Evolutionary conservation across 35 echinoderm and acorn worm species (phyloP).

Genomic region (Eucidaris tribuloides): DNA sequence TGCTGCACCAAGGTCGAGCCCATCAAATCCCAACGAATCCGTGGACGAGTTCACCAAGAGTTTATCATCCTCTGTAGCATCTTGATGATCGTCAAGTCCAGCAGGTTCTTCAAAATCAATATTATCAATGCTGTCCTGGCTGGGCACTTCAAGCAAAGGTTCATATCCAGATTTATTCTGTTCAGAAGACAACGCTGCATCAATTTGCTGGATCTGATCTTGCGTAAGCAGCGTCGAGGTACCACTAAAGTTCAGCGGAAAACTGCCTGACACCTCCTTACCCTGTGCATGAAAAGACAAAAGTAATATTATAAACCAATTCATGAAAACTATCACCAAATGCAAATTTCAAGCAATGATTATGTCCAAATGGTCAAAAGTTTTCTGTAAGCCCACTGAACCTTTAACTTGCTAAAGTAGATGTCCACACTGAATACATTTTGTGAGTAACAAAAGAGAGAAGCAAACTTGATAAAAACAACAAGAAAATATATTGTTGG

Average conservation of each 20-base stretch:
- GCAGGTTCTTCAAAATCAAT: neutral
- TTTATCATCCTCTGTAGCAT: neutral
- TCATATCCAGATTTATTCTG: neutral
- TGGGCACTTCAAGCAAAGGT: neutral
- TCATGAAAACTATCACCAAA: neutral
- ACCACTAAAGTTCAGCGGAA: neutral
- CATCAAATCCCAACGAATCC: constrained; percentile 21
- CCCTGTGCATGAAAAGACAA: neutral
- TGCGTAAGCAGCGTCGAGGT: constrained; percentile 23
- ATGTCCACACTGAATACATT: no score
- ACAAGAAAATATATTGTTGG: no score
- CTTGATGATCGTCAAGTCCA: neutral
- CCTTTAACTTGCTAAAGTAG: neutral
- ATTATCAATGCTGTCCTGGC: constrained; percentile 5
- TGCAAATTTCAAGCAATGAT: neutral
- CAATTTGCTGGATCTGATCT: constrained; percentile 41
- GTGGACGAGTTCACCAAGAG: neutral
- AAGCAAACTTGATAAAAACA: no score
- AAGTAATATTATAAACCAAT: neutral
- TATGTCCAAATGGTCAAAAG: neutral
- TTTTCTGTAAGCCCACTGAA: neutral
- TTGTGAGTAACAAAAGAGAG: no score
- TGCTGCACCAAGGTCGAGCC: constrained; percentile 29
- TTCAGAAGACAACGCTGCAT: constrained; percentile 8
- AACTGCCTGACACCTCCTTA: constrained; percentile 21